Evolutionary conservation across 2,113 vertebrate genomes (phyloP).

Genomic region (Lepidothrix coronata): DNA sequence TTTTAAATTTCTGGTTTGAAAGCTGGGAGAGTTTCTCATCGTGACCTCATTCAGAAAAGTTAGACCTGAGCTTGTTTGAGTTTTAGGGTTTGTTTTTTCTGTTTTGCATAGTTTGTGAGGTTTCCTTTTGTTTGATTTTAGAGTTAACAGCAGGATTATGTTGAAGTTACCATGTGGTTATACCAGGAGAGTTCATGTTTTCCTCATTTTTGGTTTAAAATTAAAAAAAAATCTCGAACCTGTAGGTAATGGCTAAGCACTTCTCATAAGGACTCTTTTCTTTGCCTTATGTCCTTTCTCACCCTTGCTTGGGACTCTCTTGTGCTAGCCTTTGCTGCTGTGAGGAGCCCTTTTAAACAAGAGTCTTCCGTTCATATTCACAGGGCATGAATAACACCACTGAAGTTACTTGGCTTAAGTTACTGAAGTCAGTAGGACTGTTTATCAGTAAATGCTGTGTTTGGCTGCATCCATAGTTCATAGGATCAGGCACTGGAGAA

Average conservation of each 20-base stretch:
- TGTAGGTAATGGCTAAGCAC: not conserved
- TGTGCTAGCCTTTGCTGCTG: conserved; percentile 8
- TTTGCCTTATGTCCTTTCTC: not conserved
- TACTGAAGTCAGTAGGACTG: conserved; percentile 35
- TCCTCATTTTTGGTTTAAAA: not conserved
- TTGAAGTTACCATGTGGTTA: not conserved
- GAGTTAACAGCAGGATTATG: not conserved
- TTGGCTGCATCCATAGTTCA: not conserved
- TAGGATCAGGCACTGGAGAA: not conserved
- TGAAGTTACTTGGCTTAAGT: conserved; percentile 58
- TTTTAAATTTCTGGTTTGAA: not conserved
- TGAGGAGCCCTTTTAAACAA: conserved; percentile 40
- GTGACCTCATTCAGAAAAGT: not conserved
- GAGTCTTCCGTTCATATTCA: conserved; percentile 58
- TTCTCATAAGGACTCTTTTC: conserved; percentile 34
- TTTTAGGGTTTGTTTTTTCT: not conserved
- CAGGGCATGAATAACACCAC: conserved; percentile 51
- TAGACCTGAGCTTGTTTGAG: not conserved
- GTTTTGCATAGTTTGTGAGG: not conserved
- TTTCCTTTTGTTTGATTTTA: not conserved
- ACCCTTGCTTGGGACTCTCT: not conserved
- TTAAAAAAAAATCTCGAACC: not conserved
- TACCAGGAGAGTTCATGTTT: not conserved
- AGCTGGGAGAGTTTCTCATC: not conserved
- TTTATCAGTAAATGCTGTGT: conserved; percentile 56